Base-by-base conservation (phyloP, 2,888 invertebrate genomes). In the Gymnocheta viridis region DNA sequence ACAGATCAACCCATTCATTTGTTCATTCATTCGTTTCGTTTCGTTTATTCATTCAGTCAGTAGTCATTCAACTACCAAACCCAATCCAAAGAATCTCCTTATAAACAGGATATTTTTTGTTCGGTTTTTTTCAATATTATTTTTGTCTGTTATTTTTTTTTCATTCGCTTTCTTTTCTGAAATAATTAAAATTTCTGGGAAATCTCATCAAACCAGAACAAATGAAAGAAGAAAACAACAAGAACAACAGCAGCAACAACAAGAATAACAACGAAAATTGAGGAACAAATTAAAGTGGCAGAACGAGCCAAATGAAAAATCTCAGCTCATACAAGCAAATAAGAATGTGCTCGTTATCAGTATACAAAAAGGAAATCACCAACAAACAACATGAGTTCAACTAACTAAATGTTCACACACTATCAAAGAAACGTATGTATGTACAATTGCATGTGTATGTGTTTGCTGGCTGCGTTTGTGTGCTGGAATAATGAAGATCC, bases 181-280 rank as follows among this genome's bases (percentile, higher is more conserved):
- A 83, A 89, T 90, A 89, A 90, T 90, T 90, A 89, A 90, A 89
- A 90, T 87, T 89, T 90, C 90, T 90, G 89, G 88, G 90, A 90
- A 89, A 89, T 82, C 60, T 76, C 73, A 79, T 60, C 72, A 70
- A 70, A 72, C 67, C 81, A 76, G 66, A 76, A 83, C 80, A 80
- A 70, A 82, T 67, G 85, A 38, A 47, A 76, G n/a, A 58, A 62
- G 27, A 56, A 19, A 78, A 49, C 0, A 38, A 14, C 29, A 64
- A 12, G 6, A 14, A 7, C 12, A n/a, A n/a, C n/a, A n/a, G n/a
- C n/a, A n/a, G n/a, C n/a, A n/a, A 41, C n/a, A 7, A 14, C 22
- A 22, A n/a, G 17, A 60, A 41, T 0, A 27, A 35, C 10, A 41
- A 38, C 27, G 14, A 77, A 90, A 88, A 89, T 35, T 87, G 88